Base-by-base conservation (phyloP, 2,797 vertebrate species). In the Macropus fuliginosus region DNA sequence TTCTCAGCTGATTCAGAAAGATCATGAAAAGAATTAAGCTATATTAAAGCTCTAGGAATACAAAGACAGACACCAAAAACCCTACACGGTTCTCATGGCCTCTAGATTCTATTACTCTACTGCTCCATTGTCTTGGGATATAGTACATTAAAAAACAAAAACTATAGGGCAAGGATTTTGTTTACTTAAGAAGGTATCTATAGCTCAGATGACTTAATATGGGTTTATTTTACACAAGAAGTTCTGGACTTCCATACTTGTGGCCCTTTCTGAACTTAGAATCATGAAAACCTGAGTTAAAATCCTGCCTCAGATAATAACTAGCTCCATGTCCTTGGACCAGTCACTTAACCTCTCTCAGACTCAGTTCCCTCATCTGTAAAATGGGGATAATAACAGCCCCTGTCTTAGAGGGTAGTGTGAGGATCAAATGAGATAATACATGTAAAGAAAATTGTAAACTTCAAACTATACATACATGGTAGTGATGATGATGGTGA, bases 361-460 rank as follows among this genome's bases (percentile, higher is more conserved):
- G 13, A 9, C 89, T 96, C 54, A 91, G 59, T 97, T 95, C 91
- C 91, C 55, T 92, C 90, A 95, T 56, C 46, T 55, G 13, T 4
- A 95, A 94, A 55, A 59, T 91, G 90, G 24, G 89, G 95, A 95
- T 54, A 91, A 50, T 57, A 93, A 89, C 55, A 92, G 92, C 90
- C 91, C 95, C 21, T 81, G 59, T 74, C n/a, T 94, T 55, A 56
- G 55, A 56, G 4, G 56, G 0, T 91, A 91, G 16, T 74, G 46
- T 55, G 12, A 54, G 87, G 34, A 93, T 28, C 57, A 91, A 94
- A 24, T 81, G 52, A 74, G 1, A 40, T 50, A 94, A 90, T 92
- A 90, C 14, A 66, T 40, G 13, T 59, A 93, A 93, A 95, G 16
- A 40, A 91, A 81, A 27, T 46, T 81, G 74, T 18, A 46, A 46